Evolutionary conservation across 2,888 invertebrate species (phyloP), one percentile per base, ranked within the genome.

Genomic region (Chydorus sphaericus): DNA sequence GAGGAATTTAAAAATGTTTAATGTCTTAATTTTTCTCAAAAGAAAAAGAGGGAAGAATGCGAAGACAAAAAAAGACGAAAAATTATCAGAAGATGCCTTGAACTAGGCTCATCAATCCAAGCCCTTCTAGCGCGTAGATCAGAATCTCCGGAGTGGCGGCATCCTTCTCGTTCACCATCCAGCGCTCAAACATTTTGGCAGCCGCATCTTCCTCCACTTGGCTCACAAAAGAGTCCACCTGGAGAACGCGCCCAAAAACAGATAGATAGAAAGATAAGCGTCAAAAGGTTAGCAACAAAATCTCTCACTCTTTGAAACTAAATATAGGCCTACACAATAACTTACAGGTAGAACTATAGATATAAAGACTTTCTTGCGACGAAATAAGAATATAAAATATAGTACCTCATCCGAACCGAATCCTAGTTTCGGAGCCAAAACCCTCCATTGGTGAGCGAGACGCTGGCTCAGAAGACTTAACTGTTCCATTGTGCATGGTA

Each of bases 91-190:
- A 62, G 20, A 64, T 59, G n/a, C 58, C 60, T 11, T 63, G 59
- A 7, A 82, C 80, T 0, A 84, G 85, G 14, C 81, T 80, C 1
- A 71, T 69, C 71, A 85, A 77, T 58, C 82, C 79, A 54, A 89
- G 67, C 0, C 87, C 87, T 66, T 87, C 87, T 62, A 89, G 73
- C 58, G 80, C 82, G 63, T 87, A 87, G 0, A 82, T 75, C 53
- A 89, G 76, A 66, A 84, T 85, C 62, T 89, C 89, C 0, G 85
- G 75, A 0, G 83, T 85, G 0, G 89, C 87, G 64, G 90, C 89
- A 57, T 85, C 86, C 60, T 86, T 85, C 33, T 67, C 65, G 59
- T 86, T 86, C 60, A 86, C 85, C 58, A 84, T 82, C 92, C 92
- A 93, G 48, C 88, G 73, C 57, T 80, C 79, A 5, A 94, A 71